Evolutionary conservation across 2,113 vertebrate genomes (phyloP), one percentile per base, ranked within the genome.

Genomic region (Etia nguti): DNA sequence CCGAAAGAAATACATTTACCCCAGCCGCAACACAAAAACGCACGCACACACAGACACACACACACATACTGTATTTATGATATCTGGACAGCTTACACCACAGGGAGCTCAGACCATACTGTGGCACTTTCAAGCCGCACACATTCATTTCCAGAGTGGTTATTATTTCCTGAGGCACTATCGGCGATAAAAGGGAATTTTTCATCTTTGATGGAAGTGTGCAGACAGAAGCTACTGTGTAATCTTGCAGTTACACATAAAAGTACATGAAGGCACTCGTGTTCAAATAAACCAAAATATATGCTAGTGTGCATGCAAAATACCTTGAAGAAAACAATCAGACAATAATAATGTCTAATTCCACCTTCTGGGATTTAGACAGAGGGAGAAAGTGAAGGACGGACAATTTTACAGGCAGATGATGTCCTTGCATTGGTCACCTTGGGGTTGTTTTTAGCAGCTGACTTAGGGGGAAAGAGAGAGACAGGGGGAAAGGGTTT

Each of bases 141-240:
- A 80, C 56, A 81, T 89, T 91, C 18, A 82, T 90, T 84, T 90
- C 60, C 70, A 89, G 10, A 84, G 52, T 10, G 12, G 75, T 87
- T 89, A 85, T 90, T 89, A 90, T 86, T 82, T 84, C 88, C 90
- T 73, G 36, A 86, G 90, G 85, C 80, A 10, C 36, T 82, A 59
- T 59, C 6, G 3, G 9, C 2, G 16, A 90, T 89, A 81, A 87
- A 88, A 85, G 57, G 5, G 26, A 16, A 46, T 38, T 70, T 34
- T 79, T 79, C 79, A 54, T 90, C 50, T 87, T n/a, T 48, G 56
- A 36, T 81, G 34, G 46, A 85, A 81, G 57, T 43, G 36, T 81
- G 43, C 41, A 24, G 15, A 80, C 62, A 56, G 54, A 80, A 11
- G 43, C 20, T 43, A 3, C 16, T n/a, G 26, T 81, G 81, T 79